Evolutionary conservation across 2,113 vertebrate genomes (phyloP).

Genomic region (Australoheros scitulus): DNA sequence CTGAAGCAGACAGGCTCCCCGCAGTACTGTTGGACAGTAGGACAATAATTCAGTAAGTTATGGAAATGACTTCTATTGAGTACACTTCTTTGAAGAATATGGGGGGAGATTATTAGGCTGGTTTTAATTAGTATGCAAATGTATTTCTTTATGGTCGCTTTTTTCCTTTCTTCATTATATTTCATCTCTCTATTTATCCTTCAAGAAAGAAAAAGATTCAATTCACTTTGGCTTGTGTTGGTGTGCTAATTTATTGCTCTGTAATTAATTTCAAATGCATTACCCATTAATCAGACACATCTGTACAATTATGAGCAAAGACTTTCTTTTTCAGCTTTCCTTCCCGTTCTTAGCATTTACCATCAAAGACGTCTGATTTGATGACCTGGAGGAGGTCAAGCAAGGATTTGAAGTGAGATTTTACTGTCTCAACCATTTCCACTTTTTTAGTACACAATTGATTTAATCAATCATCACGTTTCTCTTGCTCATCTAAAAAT

Average conservation of each 20-base stretch:
- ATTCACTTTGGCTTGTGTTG: constrained; percentile 59
- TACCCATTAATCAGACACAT: constrained; percentile 69
- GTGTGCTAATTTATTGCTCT: constrained; percentile 67
- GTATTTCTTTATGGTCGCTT: constrained; percentile 78
- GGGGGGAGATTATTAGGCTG: constrained; percentile 56
- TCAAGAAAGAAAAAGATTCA: constrained; percentile 69
- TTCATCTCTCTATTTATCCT: constrained; percentile 79
- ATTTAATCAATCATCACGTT: constrained; percentile 5
- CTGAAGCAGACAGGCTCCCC: not conserved
- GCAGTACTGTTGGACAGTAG: constrained; percentile 13
- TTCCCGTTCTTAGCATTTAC: constrained; percentile 23
- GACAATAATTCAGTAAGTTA: constrained; percentile 64
- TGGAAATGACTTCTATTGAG: constrained; percentile 58
- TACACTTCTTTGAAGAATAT: constrained; percentile 69
- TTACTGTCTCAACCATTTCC: not conserved
- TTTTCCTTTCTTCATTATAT: constrained; percentile 75
- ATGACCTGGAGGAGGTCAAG: constrained; percentile 45
- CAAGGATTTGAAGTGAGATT: constrained; percentile 28
- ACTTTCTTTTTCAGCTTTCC: constrained; percentile 21
- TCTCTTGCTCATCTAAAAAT: not conserved
- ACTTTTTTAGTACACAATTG: constrained; percentile 14
- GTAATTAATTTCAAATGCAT: constrained; percentile 76
- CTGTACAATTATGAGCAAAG: constrained; percentile 43
- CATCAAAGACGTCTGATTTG: constrained; percentile 17
- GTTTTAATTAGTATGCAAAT: constrained; percentile 84